Evolutionary conservation across 2,113 vertebrate genomes (phyloP).

Genomic region (Lasiurus borealis): DNA sequence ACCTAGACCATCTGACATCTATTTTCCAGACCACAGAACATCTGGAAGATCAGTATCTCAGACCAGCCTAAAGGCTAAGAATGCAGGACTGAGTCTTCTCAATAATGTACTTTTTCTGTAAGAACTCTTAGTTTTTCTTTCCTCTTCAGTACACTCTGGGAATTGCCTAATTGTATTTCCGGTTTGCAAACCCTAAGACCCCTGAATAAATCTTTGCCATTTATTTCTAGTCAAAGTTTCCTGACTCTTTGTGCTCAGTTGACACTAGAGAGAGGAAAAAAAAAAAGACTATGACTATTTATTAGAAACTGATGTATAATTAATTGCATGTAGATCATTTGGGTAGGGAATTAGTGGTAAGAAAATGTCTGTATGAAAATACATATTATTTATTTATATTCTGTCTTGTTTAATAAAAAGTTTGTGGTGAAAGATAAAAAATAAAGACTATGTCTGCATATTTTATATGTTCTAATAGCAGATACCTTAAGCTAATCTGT

Average conservation of each 20-base stretch:
- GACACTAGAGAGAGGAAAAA: background rate
- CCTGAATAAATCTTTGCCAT: background rate
- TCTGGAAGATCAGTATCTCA: background rate
- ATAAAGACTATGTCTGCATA: conserved; percentile 71
- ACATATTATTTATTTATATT: conserved; percentile 9
- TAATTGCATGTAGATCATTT: conserved; percentile 32
- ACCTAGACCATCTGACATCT: background rate
- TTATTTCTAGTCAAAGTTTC: background rate
- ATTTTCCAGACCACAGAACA: background rate
- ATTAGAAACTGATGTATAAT: conserved; percentile 29
- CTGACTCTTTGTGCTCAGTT: background rate
- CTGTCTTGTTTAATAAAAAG: conserved; percentile 15
- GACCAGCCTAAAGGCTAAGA: background rate
- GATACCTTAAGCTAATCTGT: conserved; percentile 59
- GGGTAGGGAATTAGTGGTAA: background rate
- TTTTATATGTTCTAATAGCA: conserved; percentile 66
- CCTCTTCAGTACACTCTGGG: background rate
- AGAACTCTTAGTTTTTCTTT: background rate
- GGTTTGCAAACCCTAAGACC: background rate
- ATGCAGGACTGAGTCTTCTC: background rate
- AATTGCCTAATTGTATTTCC: background rate
- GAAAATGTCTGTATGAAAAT: conserved; percentile 47
- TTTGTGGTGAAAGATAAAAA: background rate
- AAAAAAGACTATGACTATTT: background rate
- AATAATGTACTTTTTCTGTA: background rate